Evolutionary conservation across 2,113 vertebrate genomes (phyloP), one percentile per base, ranked within the genome.

Genomic region (Scomber colias): DNA sequence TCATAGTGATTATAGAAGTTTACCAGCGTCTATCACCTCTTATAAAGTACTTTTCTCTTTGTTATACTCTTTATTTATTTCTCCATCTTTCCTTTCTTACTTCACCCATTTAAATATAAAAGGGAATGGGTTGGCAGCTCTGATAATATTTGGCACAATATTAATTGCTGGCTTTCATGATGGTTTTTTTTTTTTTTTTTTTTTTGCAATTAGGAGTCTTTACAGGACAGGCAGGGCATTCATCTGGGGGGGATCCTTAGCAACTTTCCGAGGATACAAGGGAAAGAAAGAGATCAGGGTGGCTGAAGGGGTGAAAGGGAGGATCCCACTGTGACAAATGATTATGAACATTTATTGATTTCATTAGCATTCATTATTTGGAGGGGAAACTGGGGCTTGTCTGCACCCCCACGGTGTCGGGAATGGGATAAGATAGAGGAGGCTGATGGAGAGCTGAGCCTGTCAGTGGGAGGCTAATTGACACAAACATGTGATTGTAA

Each of bases 281-380:
- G 15, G 48, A 11, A 56, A 77, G 35, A 76, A 65, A 83, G 75
- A 7, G 81, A 17, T 59, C 51, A 24, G 59, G 59, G 71, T 71
- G 72, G 60, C 48, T 71, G n/a, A 4, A 78, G 40, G 50, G 75
- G 61, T 14, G 60, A 69, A 77, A 77, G 83, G 79, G 60, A 86
- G 82, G 81, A 82, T 84, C 88, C 78, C 59, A 73, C 90, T 92
- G 87, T 92, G 91, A 94, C 89, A 88, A 94, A 94, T 84, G 84
- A 89, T 90, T 93, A 87, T 93, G 88, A 94, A 85, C 86, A 81
- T 92, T 94, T 94, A 94, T 93, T 90, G 90, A 94, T 93, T 93
- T 90, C 70, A 94, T 95, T 94, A 93, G 90, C 90, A 90, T 92
- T 93, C 89, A 90, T 95, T 91, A 81, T 72, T 49, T 3, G 9